Evolutionary conservation across 2,113 vertebrate species (phyloP), one percentile per base, ranked within the genome.

Genomic region (Scomber colias): DNA sequence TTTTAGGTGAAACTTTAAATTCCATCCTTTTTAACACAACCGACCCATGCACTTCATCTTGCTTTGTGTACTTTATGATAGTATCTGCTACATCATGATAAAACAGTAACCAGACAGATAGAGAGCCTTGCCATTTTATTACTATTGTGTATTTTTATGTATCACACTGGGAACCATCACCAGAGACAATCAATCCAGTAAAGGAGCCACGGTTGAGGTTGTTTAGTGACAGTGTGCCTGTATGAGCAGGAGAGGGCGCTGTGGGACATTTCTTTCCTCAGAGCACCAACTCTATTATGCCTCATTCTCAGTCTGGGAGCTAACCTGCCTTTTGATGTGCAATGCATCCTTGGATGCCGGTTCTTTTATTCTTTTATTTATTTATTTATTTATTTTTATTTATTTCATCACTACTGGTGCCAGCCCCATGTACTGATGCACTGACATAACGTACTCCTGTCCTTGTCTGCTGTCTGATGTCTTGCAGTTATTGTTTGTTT

Each of bases 191-290:
- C 31, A 5, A 30, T 12, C 7, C 7, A 31, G n/a, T 24, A 11
- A 0, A 17, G 10, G 15, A 9, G 12, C 15, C 31, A 17, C 4
- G 40, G 27, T 11, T 17, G 21, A 73, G 14, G 0, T 2, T 27
- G 5, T 53, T 2, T 8, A 16, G 15, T 76, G 16, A 1, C 48
- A 49, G 19, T 50, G 27, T 40, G 44, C 1, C 30, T 50, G 3
- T n/a, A 3, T 61, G 54, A 56, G 69, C 73, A 83, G 63, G 48
- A 81, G 77, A 77, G 57, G 60, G 59, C 7, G 15, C 67, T 59
- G 14, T 70, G 27, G 13, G 0, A 4, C 6, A 15, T 40, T 27
- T 4, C 3, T 13, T 7, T 1, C 14, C 11, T 11, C 31, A 7
- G 2, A 4, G 13, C 3, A 53, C 9, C 31, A 27, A 14, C 63